Evolutionary conservation across 1,140 invertebrate genomes (phyloP), one percentile per base, ranked within the genome.

Genomic region (Cecropterus lyciades): DNA sequence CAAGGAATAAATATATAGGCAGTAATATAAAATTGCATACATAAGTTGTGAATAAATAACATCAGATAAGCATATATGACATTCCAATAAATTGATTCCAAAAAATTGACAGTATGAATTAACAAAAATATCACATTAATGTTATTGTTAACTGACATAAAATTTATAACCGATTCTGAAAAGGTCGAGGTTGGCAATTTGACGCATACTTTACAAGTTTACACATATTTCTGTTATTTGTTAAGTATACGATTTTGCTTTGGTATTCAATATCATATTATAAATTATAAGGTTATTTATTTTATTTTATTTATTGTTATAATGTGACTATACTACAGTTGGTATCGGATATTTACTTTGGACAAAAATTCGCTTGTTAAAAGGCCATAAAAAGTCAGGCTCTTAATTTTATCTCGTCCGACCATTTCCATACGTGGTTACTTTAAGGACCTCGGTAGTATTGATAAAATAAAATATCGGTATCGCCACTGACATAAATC

Each of bases 381-480:
- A 37, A 37, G n/a, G 2, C 33, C 1, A 2, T 37, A 37, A 37
- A 37, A 37, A 37, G 2, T 37, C 9, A 37, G 10, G 11, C 33
- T 37, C 11, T 37, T n/a, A 37, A 37, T 37, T 37, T 46, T 16
- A 46, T 46, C 15, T 46, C 9, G 16, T 16, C 3, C 10, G 9
- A 16, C 9, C 20, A 57, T 30, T 27, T 27, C 0, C 17, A 8
- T 46, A 43, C 24, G 40, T 43, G 40, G 13, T 46, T 24, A 30
- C 20, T 16, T n/a, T 46, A 10, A 30, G 55, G 9, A 40, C 16
- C 14, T 24, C n/a, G 8, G 13, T 20, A 51, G 33, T 43, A 14
- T 46, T 27, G 42, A 46, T 59, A 59, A 59, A 59, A 59, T 40
- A 59, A 46, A 59, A 59, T 17, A n/a, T 30, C 40, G 42, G 24